Evolutionary conservation across 2,797 vertebrate genomes (phyloP).

Genomic region (Dicrostonyx torquatus): DNA sequence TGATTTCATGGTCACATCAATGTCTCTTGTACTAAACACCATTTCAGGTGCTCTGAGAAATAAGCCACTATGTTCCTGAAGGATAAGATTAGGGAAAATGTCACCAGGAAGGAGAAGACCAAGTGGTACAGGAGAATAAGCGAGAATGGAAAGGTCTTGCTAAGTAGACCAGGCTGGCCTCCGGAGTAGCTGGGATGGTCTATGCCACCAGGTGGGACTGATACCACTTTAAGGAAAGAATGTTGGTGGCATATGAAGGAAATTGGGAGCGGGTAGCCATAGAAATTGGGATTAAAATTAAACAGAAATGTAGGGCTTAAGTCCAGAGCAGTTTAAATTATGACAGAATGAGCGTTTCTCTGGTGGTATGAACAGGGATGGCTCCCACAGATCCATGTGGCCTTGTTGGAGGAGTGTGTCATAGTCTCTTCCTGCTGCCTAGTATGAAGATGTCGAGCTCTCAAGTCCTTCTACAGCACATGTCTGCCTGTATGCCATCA

Average conservation of each 20-base stretch:
- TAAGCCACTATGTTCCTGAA: constrained; percentile 18
- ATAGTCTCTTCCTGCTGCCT: neutral
- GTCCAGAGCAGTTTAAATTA: neutral
- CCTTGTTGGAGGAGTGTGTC: neutral
- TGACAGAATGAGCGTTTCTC: neutral
- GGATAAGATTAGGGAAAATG: constrained; percentile 31
- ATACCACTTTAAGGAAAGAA: constrained; percentile 22
- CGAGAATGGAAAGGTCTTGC: neutral
- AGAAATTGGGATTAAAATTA: constrained; percentile 9
- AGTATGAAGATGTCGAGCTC: neutral
- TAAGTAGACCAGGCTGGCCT: neutral
- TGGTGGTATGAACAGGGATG: neutral
- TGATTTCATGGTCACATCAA: constrained; percentile 38
- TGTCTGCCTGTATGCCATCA: neutral
- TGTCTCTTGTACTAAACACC: neutral
- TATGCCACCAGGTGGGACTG: neutral
- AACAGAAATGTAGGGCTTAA: constrained; percentile 3
- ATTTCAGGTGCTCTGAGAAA: neutral
- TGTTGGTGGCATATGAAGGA: neutral
- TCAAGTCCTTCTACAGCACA: neutral
- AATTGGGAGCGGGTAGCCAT: neutral
- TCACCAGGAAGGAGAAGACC: neutral
- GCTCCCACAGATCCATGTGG: neutral
- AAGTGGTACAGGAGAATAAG: constrained; percentile 26
- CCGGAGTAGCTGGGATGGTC: neutral